Evolutionary conservation across 2,113 vertebrate species (phyloP), one percentile per base, ranked within the genome.

Genomic region (Tragelaphus imberbis): DNA sequence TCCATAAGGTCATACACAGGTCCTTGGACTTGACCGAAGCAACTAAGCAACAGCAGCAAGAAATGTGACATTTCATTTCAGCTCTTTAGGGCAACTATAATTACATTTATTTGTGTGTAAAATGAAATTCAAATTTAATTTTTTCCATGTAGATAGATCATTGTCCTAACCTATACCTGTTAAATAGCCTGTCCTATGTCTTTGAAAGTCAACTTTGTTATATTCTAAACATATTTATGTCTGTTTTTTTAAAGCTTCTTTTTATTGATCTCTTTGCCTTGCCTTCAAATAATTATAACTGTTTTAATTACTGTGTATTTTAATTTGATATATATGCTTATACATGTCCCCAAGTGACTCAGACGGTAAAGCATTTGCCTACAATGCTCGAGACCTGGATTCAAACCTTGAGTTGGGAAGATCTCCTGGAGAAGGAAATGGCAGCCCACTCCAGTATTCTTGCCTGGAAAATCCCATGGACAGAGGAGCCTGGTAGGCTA

Each of bases 1-100:
- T 12, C n/a, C n/a, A 23, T 10, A 36, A 9, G 2, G 19, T 71
- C 19, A 2, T 19, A 71, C n/a, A 21, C 9, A 36, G 36, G 9
- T 23, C 2, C 0, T 23, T 0, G 2, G 10, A 36, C n/a, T 40
- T 71, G 19, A 71, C 68, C 40, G 68, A 71, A 12, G 2, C 19
- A 71, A 71, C 19, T 71, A 71, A 71, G n/a, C 68, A 71, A 36
- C n/a, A 36, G 17, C 8, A 36, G 65, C n/a, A 71, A 36, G 19
- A 71, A 71, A 71, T 71, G 19, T 36, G 65, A 71, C 9, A 49
- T 44, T 63, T 80, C 75, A 81, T 94, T 92, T 79, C 25, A 80
- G 23, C 17, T 88, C 4, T 95, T 90, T 40, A 75, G 11, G 65
- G 0, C 1, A 95, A 44, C 2, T 61, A 51, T 14, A 80, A 28